phyloP scores from a whole-genome alignment of 1,140 invertebrate species.

The Palaemon carinicauda region DNA sequence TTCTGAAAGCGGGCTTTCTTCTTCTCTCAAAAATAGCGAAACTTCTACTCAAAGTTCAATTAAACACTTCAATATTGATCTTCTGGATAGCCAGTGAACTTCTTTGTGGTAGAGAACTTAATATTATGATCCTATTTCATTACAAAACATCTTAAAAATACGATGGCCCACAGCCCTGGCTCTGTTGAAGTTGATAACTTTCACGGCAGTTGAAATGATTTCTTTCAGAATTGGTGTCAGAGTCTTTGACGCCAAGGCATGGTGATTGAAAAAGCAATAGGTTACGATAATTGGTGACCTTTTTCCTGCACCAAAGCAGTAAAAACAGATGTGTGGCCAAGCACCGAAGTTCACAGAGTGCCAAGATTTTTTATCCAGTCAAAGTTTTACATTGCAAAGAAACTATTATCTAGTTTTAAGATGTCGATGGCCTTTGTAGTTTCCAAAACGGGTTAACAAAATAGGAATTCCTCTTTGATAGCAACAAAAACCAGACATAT shows the following conservation, averaged over 20 bases:
- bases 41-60: no score
- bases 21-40: constrained; percentile 29
- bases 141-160: background rate
- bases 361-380: constrained; percentile 12
- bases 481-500: no score
- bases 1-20: constrained; percentile 1
- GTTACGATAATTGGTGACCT: background rate
- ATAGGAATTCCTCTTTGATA: no score
- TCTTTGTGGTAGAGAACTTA: no score
- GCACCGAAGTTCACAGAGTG: constrained; percentile 5
- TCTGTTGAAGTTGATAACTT: no score
- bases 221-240: background rate
- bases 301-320: constrained; percentile 1
- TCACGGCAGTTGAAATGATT: background rate
- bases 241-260: background rate
- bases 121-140: no score
- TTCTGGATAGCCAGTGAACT: constrained; percentile 15
- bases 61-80: background rate
- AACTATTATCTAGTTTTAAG: constrained; percentile 10
- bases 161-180: constrained; percentile 9
- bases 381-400: constrained; percentile 26
- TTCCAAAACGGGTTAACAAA: constrained; percentile 19
- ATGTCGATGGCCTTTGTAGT: constrained; percentile 23
- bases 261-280: background rate
- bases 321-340: background rate